phyloP scores from a whole-genome alignment of 2,113 vertebrate species.

The Leucosticte australis region DNA sequence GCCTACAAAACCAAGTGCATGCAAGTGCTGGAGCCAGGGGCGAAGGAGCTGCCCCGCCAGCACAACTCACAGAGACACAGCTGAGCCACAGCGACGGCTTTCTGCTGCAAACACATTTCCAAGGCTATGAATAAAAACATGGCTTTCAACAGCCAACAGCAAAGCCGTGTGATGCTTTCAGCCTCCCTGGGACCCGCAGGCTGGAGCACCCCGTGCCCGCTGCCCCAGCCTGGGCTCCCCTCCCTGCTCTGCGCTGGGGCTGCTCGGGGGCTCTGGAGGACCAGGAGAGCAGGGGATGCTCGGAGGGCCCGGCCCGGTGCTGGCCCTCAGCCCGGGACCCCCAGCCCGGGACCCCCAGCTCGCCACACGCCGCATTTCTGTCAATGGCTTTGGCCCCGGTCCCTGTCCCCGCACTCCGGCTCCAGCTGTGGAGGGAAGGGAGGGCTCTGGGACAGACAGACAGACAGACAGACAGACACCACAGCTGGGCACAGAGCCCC shows the following conservation, averaged over 20 bases:
- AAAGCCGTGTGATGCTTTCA: accelerated
- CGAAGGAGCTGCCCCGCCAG: background rate
- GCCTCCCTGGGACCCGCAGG: accelerated
- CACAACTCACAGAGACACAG: background rate
- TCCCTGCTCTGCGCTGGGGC: accelerated
- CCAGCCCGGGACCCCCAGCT: accelerated
- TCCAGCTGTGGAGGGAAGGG: background rate
- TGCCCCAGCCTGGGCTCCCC: background rate
- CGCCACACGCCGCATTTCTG: accelerated
- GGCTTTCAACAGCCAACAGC: accelerated
- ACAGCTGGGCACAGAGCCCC: background rate
- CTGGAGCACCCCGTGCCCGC: background rate
- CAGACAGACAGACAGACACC: background rate
- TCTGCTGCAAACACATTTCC: background rate
- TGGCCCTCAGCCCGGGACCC: accelerated
- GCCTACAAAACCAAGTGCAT: accelerated
- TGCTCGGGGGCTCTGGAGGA: background rate
- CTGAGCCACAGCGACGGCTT: accelerated
- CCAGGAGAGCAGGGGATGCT: background rate
- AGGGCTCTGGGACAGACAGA: background rate
- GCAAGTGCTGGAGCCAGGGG: background rate
- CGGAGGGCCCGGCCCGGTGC: background rate
- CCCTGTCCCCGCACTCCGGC: accelerated
- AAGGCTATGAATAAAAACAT: background rate
- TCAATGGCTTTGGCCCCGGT: background rate